Evolutionary conservation across 1,140 invertebrate species (phyloP).

Genomic region (Diachasma alloeum): DNA sequence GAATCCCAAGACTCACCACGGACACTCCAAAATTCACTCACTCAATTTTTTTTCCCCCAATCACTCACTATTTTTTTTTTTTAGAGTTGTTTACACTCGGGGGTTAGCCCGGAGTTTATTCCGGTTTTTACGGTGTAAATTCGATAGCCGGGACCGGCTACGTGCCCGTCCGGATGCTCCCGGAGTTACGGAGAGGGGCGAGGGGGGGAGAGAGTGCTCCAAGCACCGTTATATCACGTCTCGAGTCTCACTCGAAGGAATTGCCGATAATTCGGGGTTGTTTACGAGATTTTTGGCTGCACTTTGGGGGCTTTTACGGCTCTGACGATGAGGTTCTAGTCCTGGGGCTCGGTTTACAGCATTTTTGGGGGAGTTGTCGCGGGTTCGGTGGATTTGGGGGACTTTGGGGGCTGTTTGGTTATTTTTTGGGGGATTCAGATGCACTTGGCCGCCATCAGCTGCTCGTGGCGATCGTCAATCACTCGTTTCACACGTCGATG

Average conservation of each 20-base stretch:
- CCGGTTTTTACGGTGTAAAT: constrained; percentile 14
- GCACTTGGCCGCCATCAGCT: constrained; percentile 43
- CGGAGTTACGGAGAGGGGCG: constrained; percentile 21
- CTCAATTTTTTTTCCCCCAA: too few relatives aligned
- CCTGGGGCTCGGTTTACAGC: too few relatives aligned
- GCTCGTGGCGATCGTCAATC: constrained; percentile 44
- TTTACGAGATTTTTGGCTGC: constrained; percentile 18
- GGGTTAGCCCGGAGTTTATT: too few relatives aligned
- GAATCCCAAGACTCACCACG: background rate
- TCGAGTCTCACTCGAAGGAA: constrained; percentile 19
- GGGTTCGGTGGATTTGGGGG: too few relatives aligned
- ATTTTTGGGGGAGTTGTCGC: too few relatives aligned
- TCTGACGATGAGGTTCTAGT: too few relatives aligned
- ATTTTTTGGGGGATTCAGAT: constrained; percentile 9
- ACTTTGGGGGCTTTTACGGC: background rate
- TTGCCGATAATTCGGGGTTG: background rate
- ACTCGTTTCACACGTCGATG: constrained; percentile 50
- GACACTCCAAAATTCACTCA: background rate
- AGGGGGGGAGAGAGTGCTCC: constrained; percentile 22
- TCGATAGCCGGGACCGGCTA: constrained; percentile 38
- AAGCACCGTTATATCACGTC: constrained; percentile 52
- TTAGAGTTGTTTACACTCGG: too few relatives aligned
- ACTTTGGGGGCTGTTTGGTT: background rate
- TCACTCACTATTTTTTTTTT: too few relatives aligned
- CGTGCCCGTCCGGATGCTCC: constrained; percentile 31